Conservation (phyloP, 2,888 invertebrate genomes). For the Notodonta ziczac region DNA sequence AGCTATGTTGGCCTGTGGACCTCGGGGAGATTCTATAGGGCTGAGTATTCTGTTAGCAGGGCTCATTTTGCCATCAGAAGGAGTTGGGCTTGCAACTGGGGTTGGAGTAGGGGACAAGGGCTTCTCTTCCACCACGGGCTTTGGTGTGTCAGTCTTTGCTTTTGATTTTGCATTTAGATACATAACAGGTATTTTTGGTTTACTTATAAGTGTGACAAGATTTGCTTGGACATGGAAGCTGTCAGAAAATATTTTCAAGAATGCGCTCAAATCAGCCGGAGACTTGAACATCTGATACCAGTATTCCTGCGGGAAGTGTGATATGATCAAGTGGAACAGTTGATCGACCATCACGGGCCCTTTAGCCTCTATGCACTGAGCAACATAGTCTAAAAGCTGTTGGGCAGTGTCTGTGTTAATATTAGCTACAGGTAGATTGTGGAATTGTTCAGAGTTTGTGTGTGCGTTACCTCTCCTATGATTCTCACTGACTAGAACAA, state of each 20-base stretch:
- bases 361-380: slow-evolving; percentile 91
- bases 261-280: slow-evolving; percentile 94
- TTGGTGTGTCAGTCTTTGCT: slow-evolving; percentile 80
- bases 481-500: slow-evolving; percentile 89
- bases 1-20: slow-evolving; percentile 80
- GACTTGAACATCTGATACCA: slow-evolving; percentile 96
- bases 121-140: slow-evolving; percentile 73
- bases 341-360: slow-evolving; percentile 95
- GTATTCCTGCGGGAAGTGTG: slow-evolving; percentile 90
- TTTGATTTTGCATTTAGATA: slow-evolving; percentile 81
- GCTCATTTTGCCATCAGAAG: slow-evolving; percentile 74
- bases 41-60: slow-evolving; percentile 81
- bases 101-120: slow-evolving; percentile 68
- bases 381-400: slow-evolving; percentile 92
- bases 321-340: slow-evolving; percentile 91
- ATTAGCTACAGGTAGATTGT: slow-evolving; percentile 89
- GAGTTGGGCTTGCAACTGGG: slow-evolving; percentile 71
- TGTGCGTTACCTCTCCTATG: slow-evolving; percentile 88
- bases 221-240: slow-evolving; percentile 97
- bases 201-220: slow-evolving; percentile 92
- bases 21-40: slow-evolving; percentile 78
- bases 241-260: slow-evolving; percentile 96
- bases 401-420: slow-evolving; percentile 94
- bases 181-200: slow-evolving; percentile 88
- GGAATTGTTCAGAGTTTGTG: slow-evolving; percentile 86